Evolutionary conservation across 2,113 vertebrate genomes (phyloP).

Genomic region (Phocoena sinus): DNA sequence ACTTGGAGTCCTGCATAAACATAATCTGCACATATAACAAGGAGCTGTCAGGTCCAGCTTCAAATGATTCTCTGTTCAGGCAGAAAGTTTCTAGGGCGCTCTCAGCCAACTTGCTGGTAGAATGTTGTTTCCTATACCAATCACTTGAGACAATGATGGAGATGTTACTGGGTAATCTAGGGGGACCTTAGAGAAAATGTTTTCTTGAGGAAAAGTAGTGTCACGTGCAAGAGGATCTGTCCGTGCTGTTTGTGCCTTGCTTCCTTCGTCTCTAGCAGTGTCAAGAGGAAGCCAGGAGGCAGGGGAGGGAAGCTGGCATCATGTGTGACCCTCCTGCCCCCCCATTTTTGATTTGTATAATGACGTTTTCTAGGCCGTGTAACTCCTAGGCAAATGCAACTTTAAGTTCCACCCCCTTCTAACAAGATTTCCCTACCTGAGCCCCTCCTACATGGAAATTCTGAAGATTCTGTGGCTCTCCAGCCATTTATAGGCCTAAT

Average conservation of each 20-base stretch:
- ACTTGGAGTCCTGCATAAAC: conserved; percentile 17
- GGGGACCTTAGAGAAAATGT: not conserved
- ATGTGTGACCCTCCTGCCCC: not conserved
- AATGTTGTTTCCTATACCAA: not conserved
- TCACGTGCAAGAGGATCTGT: not conserved
- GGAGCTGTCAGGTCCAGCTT: not conserved
- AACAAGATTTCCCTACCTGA: not conserved
- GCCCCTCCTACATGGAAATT: not conserved
- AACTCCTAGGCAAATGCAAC: not conserved
- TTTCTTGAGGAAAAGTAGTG: conserved; percentile 18
- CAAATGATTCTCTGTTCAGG: not conserved
- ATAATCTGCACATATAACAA: not conserved
- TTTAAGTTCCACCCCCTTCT: not conserved
- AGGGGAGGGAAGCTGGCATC: not conserved
- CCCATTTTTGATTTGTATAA: not conserved
- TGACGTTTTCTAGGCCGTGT: not conserved
- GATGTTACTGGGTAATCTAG: not conserved
- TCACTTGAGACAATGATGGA: conserved; percentile 8
- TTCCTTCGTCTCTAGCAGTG: not conserved
- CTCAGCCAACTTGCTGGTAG: not conserved
- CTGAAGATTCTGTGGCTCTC: not conserved
- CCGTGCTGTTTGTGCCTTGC: not conserved
- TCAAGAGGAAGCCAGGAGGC: not conserved
- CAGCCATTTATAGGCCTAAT: not conserved
- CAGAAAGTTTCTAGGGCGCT: not conserved